Evolutionary conservation across 2,888 invertebrate genomes (phyloP).

Genomic region (Hyppa rectilinea): DNA sequence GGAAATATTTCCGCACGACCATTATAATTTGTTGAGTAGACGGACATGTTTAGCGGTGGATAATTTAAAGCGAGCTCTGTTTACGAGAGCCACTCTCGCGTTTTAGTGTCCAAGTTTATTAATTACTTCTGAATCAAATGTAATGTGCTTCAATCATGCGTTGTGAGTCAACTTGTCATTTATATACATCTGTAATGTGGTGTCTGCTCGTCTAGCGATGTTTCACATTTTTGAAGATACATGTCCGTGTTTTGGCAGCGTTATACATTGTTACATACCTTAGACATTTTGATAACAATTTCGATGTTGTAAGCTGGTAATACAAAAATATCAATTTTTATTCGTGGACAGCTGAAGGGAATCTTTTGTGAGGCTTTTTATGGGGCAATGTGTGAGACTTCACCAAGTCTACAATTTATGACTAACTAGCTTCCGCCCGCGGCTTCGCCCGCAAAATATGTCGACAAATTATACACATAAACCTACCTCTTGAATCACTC

Average conservation of each 20-base stretch:
- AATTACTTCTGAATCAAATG: conserved; percentile 40
- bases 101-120: conserved; percentile 31
- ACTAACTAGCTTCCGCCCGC: too few relatives aligned
- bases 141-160: conserved; percentile 34
- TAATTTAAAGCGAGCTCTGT: conserved; percentile 14
- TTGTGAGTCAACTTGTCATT: conserved; percentile 42
- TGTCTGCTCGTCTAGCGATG: conserved; percentile 39
- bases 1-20: conserved; percentile 41
- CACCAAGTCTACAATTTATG: too few relatives aligned
- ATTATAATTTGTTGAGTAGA: conserved; percentile 34
- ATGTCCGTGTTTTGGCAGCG: conserved; percentile 31
- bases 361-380: background rate
- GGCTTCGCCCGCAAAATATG: too few relatives aligned
- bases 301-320: background rate
- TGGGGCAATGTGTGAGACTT: background rate
- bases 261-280: background rate
- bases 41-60: conserved; percentile 27
- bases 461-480: too few relatives aligned
- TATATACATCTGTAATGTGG: conserved; percentile 8
- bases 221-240: conserved; percentile 21
- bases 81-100: conserved; percentile 8
- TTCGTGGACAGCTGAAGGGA: background rate
- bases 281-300: background rate
- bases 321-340: background rate
- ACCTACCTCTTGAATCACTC: too few relatives aligned